Evolutionary conservation across 2,888 invertebrate species (phyloP).

Genomic region (Torymus auratus): DNA sequence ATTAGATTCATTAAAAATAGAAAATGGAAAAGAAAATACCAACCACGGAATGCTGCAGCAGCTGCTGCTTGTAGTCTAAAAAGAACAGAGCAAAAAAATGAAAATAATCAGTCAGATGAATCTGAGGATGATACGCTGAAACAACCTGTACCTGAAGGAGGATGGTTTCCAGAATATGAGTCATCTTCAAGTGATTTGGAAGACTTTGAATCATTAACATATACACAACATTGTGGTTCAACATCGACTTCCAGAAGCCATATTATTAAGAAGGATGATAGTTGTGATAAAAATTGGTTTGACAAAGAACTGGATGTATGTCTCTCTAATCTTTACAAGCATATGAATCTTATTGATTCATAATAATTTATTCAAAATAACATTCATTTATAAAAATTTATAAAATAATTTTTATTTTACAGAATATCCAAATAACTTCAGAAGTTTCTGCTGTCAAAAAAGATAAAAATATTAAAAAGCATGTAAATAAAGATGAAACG

Average conservation of each 20-base stretch:
- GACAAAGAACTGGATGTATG: conserved; percentile 49
- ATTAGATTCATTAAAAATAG: conserved; percentile 46
- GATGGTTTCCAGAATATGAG: conserved; percentile 54
- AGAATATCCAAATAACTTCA: conserved; percentile 42
- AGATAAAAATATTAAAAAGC: conserved; percentile 2
- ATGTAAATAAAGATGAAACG: conserved; percentile 16
- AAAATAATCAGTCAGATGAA: conserved; percentile 9
- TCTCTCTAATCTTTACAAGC: neutral
- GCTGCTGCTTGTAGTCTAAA: neutral
- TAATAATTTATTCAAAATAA: no score
- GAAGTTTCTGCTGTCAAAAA: neutral
- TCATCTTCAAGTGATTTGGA: conserved; percentile 49
- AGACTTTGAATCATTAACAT: conserved; percentile 19
- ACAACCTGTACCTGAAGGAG: conserved; percentile 49
- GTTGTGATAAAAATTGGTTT: conserved; percentile 50
- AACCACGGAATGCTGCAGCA: conserved; percentile 22
- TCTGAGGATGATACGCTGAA: conserved; percentile 40
- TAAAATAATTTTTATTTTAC: conserved; percentile 11
- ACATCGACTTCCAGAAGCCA: neutral
- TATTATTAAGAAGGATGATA: neutral
- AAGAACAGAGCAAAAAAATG: conserved; percentile 33
- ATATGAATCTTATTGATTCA: no score
- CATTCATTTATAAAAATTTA: neutral
- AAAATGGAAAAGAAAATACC: conserved; percentile 47
- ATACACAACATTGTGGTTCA: neutral